Percentiles rank a stretch among this genome's conserved stretches.
phyloP scores from a whole-genome alignment of 2,888 invertebrate genomes.

The Busseola fusca region DNA sequence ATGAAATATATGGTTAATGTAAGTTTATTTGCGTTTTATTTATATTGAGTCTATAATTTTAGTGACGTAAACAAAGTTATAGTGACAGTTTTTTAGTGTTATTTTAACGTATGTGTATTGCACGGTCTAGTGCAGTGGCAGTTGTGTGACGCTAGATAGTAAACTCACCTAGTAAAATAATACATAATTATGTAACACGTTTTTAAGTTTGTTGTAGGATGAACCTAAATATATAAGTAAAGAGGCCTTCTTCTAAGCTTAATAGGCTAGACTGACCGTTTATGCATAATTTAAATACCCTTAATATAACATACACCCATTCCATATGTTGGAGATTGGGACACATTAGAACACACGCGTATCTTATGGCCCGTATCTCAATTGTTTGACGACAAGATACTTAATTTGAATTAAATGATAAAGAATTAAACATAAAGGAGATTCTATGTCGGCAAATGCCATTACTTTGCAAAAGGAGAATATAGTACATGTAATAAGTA shows the following conservation, averaged over 20 bases:
- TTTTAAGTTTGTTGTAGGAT: neutral
- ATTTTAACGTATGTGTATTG: neutral
- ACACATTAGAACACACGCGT: constrained; percentile 7
- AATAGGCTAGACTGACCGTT: neutral
- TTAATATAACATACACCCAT: neutral
- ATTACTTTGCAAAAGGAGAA: neutral
- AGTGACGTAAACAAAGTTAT: neutral
- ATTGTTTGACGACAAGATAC: neutral
- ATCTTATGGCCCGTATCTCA: neutral
- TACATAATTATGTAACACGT: neutral
- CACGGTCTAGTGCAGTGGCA: neutral
- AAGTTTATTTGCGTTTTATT: constrained; percentile 42
- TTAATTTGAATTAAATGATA: neutral
- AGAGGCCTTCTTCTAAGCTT: neutral
- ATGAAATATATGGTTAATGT: constrained; percentile 41
- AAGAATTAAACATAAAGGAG: neutral
- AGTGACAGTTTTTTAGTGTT: neutral
- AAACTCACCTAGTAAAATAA: neutral
- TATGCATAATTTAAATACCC: neutral
- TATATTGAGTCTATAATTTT: neutral
- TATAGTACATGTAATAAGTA: neutral
- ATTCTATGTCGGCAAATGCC: neutral
- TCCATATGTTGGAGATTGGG: neutral
- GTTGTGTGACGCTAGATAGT: neutral
- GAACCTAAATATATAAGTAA: neutral